A percentile compares a stretch with the other conserved stretches of the same genome.
These are phyloP conservation scores for Ambastaia sidthimunki DNA, from an alignment of 2,797 vertebrate species.

Conservation along the genomic window DNA sequence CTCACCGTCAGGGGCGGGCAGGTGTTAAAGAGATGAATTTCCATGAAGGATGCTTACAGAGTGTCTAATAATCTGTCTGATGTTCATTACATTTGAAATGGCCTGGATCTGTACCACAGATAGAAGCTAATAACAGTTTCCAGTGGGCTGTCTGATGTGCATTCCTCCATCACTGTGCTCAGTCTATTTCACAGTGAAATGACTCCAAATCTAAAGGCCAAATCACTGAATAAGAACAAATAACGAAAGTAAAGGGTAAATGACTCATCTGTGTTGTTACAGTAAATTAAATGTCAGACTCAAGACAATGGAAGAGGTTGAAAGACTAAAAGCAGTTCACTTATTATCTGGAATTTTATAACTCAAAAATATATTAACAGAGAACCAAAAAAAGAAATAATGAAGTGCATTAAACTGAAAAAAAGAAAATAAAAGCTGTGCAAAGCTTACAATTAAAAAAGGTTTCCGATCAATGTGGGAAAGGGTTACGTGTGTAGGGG, in stretches of 20 bases:
- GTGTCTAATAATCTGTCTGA: constrained; percentile 9
- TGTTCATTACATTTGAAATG: constrained; percentile 43
- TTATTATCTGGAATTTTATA: not conserved
- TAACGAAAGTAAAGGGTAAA: constrained; percentile 24
- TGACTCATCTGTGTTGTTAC: constrained; percentile 29
- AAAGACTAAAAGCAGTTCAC: not conserved
- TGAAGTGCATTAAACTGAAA: too few relatives aligned
- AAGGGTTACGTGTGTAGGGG: too few relatives aligned
- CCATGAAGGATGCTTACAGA: constrained; percentile 35
- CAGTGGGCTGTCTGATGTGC: not conserved
- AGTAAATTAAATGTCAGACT: constrained; percentile 25
- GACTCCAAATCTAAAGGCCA: constrained; percentile 24
- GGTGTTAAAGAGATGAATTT: constrained; percentile 58
- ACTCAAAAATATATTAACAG: too few relatives aligned
- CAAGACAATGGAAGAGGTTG: not conserved
- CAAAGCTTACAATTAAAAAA: too few relatives aligned
- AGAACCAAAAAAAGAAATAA: too few relatives aligned
- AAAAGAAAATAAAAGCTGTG: too few relatives aligned
- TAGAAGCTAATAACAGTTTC: constrained; percentile 10
- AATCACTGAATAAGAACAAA: constrained; percentile 32
- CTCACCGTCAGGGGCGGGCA: constrained; percentile 59
- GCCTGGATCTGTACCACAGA: constrained; percentile 23
- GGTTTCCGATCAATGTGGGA: too few relatives aligned
- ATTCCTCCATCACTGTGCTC: not conserved
- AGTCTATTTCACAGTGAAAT: constrained; percentile 26